Evolutionary conservation across 2,888 invertebrate species (phyloP), one percentile per base, ranked within the genome.

Genomic region (Synanthedon vespiformis): DNA sequence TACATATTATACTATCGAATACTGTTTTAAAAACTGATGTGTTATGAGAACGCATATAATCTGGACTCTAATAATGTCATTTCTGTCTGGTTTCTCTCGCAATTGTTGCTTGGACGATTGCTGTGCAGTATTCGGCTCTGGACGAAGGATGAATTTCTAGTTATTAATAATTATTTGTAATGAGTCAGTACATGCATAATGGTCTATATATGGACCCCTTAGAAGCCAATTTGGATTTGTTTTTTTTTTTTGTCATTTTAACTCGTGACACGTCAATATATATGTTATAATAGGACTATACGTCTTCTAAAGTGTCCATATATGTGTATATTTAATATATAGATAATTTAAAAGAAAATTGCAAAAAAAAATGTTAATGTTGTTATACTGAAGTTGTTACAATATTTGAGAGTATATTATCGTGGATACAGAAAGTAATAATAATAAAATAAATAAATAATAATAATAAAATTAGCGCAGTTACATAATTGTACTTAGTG

Each of bases 361-460:
- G 77, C 73, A 71, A 52, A 77, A 65, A 16, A 57, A 80, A 85
- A 80, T 85, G 87, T 88, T 88, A 84, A 84, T 68, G 85, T 88
- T 88, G 86, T 88, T 88, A 88, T 88, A 84, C 79, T 74, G 80
- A 86, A 84, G 80, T 88, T 88, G 88, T 88, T 88, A 86, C 82
- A 85, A 84, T 88, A 86, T 88, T 84, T 88, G 87, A 88, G 87
- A 88, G 87, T 88, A 87, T 88, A 86, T 85, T 79, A 79, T 74
- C 73, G 75, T 72, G 76, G 70, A 77, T 78, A 80, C 80, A 78
- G 34, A 34, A 74, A 76, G 67, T 72, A 72, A 65, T 71, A 72
- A 74, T 74, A 74, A 74, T 78, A 80, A 78, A 74, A 74, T 78
- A 80, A 78, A 16, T 75, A 77, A 76, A 72, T 77, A 68, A 67